phyloP scores from a whole-genome alignment of 2,888 invertebrate genomes.

The Drosophila koepferae region DNA sequence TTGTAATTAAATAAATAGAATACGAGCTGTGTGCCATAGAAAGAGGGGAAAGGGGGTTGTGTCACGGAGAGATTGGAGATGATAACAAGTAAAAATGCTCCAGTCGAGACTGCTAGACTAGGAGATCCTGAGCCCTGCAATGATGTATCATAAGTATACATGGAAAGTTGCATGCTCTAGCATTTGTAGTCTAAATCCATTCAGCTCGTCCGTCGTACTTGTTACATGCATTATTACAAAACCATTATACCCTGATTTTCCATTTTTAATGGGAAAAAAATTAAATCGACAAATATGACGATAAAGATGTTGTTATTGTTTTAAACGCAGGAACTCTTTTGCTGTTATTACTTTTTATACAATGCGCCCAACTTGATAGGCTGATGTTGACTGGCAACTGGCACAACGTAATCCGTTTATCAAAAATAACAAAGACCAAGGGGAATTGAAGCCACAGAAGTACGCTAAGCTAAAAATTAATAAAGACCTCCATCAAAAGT shows the following conservation, averaged over 20 bases:
- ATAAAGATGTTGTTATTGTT: conserved; percentile 7
- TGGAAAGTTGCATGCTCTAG: too few species aligned
- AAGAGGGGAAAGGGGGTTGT: background rate
- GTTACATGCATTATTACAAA: too few species aligned
- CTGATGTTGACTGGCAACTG: conserved; percentile 20
- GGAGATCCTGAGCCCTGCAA: too few species aligned
- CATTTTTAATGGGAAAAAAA: background rate
- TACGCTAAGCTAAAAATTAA: conserved; percentile 48
- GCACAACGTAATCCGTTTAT: conserved; percentile 63
- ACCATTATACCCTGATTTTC: too few species aligned
- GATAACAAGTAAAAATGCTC: too few species aligned
- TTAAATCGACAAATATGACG: conserved; percentile 16
- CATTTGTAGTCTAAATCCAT: too few species aligned
- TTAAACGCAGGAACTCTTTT: background rate
- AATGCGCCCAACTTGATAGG: background rate
- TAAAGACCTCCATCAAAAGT: conserved; percentile 18
- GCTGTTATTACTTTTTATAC: background rate
- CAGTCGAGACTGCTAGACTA: too few species aligned
- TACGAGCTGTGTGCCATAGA: conserved; percentile 1
- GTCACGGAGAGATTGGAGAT: background rate
- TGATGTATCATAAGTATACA: too few species aligned
- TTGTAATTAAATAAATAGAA: conserved; percentile 66
- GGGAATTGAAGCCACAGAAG: conserved; percentile 63
- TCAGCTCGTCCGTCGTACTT: too few species aligned
- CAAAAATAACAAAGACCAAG: conserved; percentile 41